Base-by-base conservation (phyloP, 2,888 invertebrate genomes). In the Thumatha senex region DNA sequence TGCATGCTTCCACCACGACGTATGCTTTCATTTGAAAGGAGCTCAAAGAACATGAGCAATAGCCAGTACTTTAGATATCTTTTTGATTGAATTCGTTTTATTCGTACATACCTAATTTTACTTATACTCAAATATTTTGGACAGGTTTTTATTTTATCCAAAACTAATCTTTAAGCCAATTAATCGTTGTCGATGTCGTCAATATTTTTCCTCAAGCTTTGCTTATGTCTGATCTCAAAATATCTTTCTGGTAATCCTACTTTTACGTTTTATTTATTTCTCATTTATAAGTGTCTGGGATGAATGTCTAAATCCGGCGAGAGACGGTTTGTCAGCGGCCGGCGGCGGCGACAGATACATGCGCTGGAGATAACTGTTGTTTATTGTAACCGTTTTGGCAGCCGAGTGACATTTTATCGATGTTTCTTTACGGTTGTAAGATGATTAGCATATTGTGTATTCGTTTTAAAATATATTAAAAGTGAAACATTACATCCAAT, bases 261-360 rank as follows among this genome's bases (percentile, higher is more conserved):
- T 38, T 42, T 56, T 35, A 52, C 11, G 29, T 46, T 51, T 40
- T 45, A 34, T 62, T 65, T 62, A 53, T 53, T 65, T 56, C 51
- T 72, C 62, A 67, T 74, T 73, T 70, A 63, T 54, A 54, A 57
- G 50, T 57, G 52, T 58, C 46, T 56, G 47, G 67, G 66, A 66
- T 70, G 66, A 74, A 84, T 72, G 78, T 83, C 85, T 86, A 83
- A 84, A 85, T 86, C 72, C 74, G 56, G 56, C 59, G 72, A 65
- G 56, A 58, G 72, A 64, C 62, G 70, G 69, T 82, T 81, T 83
- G 82, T 84, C 80, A 72, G 61, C 56, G 42, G 42, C 58, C 55
- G 70, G 75, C 67, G 70, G 75, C 67, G 70, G 67, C 75, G 82
- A 76, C 78, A 68, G 70, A 54, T 67, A 78, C 82, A 76, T 74